Percentiles rank a stretch among this genome's conserved stretches.
Conservation (phyloP, 1,140 invertebrate genomes). For the Calosoma granatense region DNA sequence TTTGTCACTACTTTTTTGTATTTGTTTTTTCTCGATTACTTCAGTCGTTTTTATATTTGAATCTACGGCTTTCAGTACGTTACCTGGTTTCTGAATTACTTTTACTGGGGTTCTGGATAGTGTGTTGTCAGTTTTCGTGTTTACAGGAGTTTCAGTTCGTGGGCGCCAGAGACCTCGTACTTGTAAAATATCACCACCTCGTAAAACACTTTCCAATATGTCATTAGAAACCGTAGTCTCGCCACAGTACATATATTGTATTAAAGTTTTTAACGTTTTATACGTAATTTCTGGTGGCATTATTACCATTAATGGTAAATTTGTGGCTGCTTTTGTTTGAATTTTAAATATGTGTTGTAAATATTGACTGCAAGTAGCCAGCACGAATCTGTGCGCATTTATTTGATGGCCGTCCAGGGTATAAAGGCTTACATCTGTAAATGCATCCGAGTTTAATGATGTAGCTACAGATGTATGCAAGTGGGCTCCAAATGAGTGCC, state of each 20-base stretch:
- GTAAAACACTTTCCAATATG: conserved; percentile 63
- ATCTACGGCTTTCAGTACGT: neutral
- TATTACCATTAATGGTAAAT: conserved; percentile 57
- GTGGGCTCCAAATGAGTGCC: conserved; percentile 72
- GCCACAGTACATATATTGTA: conserved; percentile 78
- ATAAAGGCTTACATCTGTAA: conserved; percentile 73
- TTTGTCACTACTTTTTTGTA: conserved; percentile 7
- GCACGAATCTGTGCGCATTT: conserved; percentile 74
- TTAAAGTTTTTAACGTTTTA: conserved; percentile 63
- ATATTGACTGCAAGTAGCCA: conserved; percentile 63
- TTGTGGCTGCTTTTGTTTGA: conserved; percentile 42
- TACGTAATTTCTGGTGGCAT: conserved; percentile 71
- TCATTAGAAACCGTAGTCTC: conserved; percentile 78
- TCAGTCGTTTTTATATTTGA: neutral
- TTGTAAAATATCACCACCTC: conserved; percentile 67
- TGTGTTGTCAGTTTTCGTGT: conserved; percentile 9
- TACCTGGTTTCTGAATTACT: neutral
- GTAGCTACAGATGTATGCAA: conserved; percentile 70
- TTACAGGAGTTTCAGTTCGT: conserved; percentile 40
- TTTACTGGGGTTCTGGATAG: neutral
- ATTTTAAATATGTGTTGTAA: conserved; percentile 43
- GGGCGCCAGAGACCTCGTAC: conserved; percentile 62
- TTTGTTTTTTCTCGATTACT: conserved; percentile 13
- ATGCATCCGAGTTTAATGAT: conserved; percentile 61
- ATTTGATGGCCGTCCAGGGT: conserved; percentile 72